Conservation (phyloP, 1,140 invertebrate genomes). For the Drusus annulatus region DNA sequence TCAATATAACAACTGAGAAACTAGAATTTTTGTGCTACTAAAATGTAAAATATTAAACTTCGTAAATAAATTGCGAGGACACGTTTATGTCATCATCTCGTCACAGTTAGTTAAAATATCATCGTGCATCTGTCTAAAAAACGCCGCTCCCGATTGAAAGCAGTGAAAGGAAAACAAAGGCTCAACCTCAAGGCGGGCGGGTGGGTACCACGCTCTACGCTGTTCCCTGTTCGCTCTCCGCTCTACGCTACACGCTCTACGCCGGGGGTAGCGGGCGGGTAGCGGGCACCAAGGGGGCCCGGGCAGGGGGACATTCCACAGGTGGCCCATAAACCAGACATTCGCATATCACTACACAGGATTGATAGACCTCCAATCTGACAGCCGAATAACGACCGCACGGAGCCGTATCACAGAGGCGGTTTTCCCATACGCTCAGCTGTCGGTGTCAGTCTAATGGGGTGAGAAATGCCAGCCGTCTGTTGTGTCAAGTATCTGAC, state of each 20-base stretch:
- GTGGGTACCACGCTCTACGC: too few relatives aligned
- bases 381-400: constrained; percentile 40
- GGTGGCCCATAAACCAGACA: constrained; percentile 59
- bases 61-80: too few relatives aligned
- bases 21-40: too few relatives aligned
- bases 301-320: constrained; percentile 48
- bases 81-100: not conserved
- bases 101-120: constrained; percentile 7
- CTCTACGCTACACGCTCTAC: not conserved
- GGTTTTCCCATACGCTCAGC: not conserved
- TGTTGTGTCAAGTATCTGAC: constrained; percentile 55
- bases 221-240: too few relatives aligned
- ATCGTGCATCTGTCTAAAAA: constrained; percentile 30
- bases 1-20: too few relatives aligned
- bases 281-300: constrained; percentile 10
- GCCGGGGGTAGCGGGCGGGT: not conserved
- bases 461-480: constrained; percentile 51
- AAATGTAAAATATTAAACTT: too few relatives aligned
- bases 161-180: constrained; percentile 19
- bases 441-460: constrained; percentile 20
- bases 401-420: constrained; percentile 34
- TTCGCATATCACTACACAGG: constrained; percentile 57
- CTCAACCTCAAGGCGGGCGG: not conserved
- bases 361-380: constrained; percentile 54
- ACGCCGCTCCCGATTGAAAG: constrained; percentile 18